Base-by-base conservation (phyloP, 1,140 invertebrate genomes). In the Lepidostoma basale region DNA sequence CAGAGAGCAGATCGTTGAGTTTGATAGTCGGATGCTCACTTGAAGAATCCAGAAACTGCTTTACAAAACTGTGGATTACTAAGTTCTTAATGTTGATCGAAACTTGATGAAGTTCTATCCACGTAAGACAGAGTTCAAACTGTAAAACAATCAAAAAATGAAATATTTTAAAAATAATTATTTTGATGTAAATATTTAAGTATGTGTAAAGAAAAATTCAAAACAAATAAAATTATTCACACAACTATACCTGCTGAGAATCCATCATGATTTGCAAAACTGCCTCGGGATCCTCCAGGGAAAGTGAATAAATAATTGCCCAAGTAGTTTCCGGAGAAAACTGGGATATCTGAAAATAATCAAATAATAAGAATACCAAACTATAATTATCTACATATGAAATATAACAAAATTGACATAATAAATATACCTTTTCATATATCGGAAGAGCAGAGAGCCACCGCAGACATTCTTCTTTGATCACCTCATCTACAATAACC, bases 61-160 rank as follows among this genome's bases (percentile, higher is more conserved):
- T 76, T 14, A 81, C 62, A 4, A 81, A 76, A 64, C 79, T 81
- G 22, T 76, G 72, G 1, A 78, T 75, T 6, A 81, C 80, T 25
- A 82, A 69, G 58, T 79, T 79, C 63, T 79, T 83, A 77, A 81
- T 80, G 66, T 82, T 76, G 62, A 79, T 77, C 59, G 78, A 85
- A 64, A 78, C 77, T 63, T 76, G 77, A 65, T 81, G 83, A 1
- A 85, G 81, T 20, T 87, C 83, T 12, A 86, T 81, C 88, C 88
- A 89, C 45, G 88, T 82, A 16, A 88, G 77, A 73, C 88, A 89
- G 0, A 89, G 69, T 68, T 88, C 85, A 66, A 84, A 88, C 74
- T 88, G 73, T 40, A 77, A 81, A 72, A 44, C 73, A 73, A 70
- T 33, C n/a, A n/a, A n/a, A n/a, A n/a, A n/a, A 45, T 33, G 5